Evolutionary conservation across 2,888 invertebrate species (phyloP).

Genomic region (Aricia artaxerxes): DNA sequence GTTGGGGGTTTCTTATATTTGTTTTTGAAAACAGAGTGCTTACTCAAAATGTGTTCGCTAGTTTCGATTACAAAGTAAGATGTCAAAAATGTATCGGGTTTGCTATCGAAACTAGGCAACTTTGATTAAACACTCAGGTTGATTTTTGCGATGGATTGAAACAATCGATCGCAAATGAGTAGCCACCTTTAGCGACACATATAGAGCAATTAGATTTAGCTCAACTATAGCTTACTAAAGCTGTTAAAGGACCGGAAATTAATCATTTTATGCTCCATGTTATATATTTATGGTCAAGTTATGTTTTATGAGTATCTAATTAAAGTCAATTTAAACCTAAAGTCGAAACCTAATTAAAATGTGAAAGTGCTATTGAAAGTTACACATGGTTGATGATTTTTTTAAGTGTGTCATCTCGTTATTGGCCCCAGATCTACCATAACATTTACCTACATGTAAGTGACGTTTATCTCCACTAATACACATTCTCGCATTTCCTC

Average conservation of each 20-base stretch:
- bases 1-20: too few species aligned
- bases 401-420: neutral
- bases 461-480: neutral
- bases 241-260: neutral
- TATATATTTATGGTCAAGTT: neutral
- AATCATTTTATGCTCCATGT: neutral
- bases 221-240: neutral
- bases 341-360: neutral
- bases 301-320: neutral
- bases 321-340: neutral
- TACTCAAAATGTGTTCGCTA: too few species aligned
- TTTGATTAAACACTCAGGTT: too few species aligned
- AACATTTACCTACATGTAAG: slow-evolving; percentile 14
- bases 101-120: too few species aligned
- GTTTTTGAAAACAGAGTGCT: too few species aligned
- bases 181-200: neutral
- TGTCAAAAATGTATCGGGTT: too few species aligned
- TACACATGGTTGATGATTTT: neutral
- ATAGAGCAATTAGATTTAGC: neutral
- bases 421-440: slow-evolving; percentile 1
- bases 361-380: slow-evolving; percentile 10
- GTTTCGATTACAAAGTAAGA: too few species aligned
- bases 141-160: too few species aligned
- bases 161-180: neutral
- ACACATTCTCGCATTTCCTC: neutral